These are phyloP conservation scores for Platorchestia sp. DNA, from an alignment of 1,140 invertebrate genomes.

Conservation along the genomic window DNA sequence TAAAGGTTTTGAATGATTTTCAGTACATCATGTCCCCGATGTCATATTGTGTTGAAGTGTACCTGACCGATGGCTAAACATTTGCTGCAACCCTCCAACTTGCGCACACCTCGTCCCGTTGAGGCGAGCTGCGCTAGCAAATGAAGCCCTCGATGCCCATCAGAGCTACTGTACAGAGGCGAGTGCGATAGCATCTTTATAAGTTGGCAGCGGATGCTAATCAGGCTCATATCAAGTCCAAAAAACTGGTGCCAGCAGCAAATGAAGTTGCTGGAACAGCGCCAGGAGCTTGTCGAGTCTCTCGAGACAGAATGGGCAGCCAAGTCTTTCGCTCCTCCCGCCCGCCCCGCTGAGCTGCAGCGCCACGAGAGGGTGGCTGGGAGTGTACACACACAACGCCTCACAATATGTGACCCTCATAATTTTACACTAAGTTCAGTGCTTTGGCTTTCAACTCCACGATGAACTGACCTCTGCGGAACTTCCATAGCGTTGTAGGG, in stretches of 20 bases:
- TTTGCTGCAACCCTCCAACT: background rate
- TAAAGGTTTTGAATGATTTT: no score
- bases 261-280: constrained; percentile 35
- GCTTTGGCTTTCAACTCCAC: background rate
- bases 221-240: background rate
- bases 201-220: background rate
- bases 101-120: background rate
- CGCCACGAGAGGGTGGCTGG: constrained; percentile 19
- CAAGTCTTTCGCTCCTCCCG: background rate
- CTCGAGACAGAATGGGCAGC: background rate
- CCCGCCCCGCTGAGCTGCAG: background rate
- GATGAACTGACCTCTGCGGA: no score
- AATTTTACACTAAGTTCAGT: background rate
- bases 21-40: no score
- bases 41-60: background rate
- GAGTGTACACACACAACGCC: background rate
- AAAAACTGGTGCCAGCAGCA: background rate
- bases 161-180: background rate
- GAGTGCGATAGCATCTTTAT: background rate
- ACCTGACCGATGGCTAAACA: background rate
- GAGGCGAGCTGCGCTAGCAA: background rate
- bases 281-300: background rate
- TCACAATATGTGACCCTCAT: background rate
- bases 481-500: no score
- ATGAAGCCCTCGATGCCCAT: background rate